A percentile compares a stretch with the other conserved stretches of the same genome.
Conservation (phyloP, 2,113 vertebrate species). For the Odontesthes bonariensis region DNA sequence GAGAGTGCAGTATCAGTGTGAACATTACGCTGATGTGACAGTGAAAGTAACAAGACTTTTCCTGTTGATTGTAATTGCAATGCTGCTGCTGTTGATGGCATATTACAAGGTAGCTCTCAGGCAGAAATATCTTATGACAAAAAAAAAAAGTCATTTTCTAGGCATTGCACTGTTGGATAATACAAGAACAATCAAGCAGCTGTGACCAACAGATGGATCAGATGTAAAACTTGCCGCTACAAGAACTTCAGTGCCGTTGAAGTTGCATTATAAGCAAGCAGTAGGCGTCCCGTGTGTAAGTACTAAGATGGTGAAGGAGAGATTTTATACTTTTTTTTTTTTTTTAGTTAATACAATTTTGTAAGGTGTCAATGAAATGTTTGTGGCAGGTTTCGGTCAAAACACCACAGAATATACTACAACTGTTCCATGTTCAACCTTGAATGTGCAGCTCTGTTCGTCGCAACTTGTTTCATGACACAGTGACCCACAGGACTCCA, state of each 20-base stretch:
- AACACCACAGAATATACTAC: no score
- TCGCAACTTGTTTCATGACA: no score
- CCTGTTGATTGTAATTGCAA: constrained; percentile 18
- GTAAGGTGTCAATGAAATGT: no score
- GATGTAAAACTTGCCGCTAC: neutral
- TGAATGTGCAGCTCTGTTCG: neutral
- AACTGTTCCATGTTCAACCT: neutral
- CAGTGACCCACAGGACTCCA: no score
- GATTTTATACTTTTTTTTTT: neutral
- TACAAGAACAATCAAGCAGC: neutral
- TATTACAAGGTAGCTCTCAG: neutral
- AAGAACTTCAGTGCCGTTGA: neutral
- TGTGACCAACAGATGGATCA: neutral
- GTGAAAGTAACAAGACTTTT: neutral
- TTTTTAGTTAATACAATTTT: no score
- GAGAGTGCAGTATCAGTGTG: neutral
- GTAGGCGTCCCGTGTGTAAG: neutral
- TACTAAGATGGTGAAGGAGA: neutral
- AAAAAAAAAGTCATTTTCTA: neutral
- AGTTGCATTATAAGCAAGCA: neutral
- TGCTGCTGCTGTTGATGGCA: constrained; percentile 1
- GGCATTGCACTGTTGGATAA: neutral
- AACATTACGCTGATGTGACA: constrained; percentile 1
- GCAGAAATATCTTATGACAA: neutral
- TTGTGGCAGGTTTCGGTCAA: no score